A percentile compares a stretch with the other conserved stretches of the same genome.
Evolutionary conservation across 2,113 vertebrate species (phyloP).

Genomic region (Sturnira hondurensis): DNA sequence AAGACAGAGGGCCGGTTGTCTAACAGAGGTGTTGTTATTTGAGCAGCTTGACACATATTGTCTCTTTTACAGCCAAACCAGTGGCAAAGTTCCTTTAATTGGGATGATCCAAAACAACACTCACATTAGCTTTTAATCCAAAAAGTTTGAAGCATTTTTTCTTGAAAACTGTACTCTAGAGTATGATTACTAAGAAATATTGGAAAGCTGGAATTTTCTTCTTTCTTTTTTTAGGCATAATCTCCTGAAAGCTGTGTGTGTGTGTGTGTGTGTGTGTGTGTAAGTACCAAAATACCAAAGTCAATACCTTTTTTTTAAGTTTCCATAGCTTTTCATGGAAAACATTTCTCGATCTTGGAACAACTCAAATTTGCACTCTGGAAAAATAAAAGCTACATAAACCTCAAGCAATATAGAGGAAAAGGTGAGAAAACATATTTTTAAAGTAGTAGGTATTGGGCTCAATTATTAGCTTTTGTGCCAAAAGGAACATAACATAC

Average conservation of each 20-base stretch:
- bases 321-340: neutral
- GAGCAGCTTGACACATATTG: neutral
- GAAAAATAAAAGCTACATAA: neutral
- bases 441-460: neutral
- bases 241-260: neutral
- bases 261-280: neutral
- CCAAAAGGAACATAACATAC: neutral
- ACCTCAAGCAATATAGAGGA: neutral
- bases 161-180: neutral
- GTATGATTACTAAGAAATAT: neutral
- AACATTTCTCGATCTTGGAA: neutral
- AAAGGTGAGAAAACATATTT: neutral
- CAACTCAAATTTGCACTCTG: neutral
- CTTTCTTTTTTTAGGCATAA: neutral
- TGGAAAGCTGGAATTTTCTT: neutral
- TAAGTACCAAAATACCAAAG: neutral
- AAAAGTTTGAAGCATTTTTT: neutral
- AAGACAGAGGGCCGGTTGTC: neutral
- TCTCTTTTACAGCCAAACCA: neutral
- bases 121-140: neutral
- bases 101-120: neutral
- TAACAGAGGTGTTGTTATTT: neutral
- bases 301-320: neutral
- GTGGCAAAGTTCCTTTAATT: neutral
- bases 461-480: neutral